These are phyloP conservation scores for Pocillopora meandrina DNA, from an alignment of 92 coral and sea anemone genomes.

Conservation along the genomic window DNA sequence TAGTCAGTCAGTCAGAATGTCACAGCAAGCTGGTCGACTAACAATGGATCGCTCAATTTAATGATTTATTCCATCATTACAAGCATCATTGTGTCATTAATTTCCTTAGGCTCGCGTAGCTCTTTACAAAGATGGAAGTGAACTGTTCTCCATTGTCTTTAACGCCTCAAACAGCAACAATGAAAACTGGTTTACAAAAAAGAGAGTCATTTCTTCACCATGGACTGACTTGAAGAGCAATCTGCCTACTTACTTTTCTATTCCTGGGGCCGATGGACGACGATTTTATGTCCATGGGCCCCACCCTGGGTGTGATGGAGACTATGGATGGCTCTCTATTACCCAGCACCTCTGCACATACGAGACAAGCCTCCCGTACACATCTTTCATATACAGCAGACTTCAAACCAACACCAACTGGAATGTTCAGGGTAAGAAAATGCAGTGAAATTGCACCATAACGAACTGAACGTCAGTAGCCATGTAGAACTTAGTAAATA, in stretches of 20 bases:
- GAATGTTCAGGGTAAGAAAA: conserved; percentile 9
- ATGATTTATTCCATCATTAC: neutral
- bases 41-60: neutral
- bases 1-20: no score
- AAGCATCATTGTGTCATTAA: neutral
- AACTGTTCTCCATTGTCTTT: conserved; percentile 32
- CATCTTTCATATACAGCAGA: conserved; percentile 28
- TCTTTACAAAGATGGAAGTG: conserved; percentile 24
- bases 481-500: neutral
- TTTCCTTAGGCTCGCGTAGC: conserved; percentile 29
- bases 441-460: neutral
- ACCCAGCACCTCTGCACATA: neutral
- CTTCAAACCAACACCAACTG: neutral
- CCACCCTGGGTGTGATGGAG: neutral
- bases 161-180: conserved; percentile 12
- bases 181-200: conserved; percentile 30
- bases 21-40: neutral
- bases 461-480: no score
- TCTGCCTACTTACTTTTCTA: neutral
- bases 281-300: conserved; percentile 7
- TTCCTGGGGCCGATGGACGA: neutral
- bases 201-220: conserved; percentile 37
- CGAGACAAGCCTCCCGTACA: neutral
- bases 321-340: conserved; percentile 27
- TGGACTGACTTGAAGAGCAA: conserved; percentile 42